These are phyloP conservation scores for Glomeris marginata DNA, from an alignment of 2,888 invertebrate species.

Conservation along the genomic window DNA sequence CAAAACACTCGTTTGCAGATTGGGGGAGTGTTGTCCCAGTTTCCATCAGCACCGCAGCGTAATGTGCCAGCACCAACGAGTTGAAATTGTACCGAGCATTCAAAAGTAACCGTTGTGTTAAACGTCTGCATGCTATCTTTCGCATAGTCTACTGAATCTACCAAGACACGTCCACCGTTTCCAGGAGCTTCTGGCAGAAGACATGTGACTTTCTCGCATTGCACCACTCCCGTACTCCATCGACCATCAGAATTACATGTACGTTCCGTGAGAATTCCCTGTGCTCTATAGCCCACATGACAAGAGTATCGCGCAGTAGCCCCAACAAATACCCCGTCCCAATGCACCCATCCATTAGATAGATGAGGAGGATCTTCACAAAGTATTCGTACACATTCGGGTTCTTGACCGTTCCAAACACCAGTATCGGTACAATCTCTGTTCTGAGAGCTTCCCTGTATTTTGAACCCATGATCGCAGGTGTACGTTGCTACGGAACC, in stretches of 20 bases:
- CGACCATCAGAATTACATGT: constrained; percentile 15
- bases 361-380: neutral
- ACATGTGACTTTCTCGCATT: constrained; percentile 19
- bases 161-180: constrained; percentile 12
- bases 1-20: constrained; percentile 33
- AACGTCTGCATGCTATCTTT: neutral
- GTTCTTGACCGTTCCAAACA: constrained; percentile 7
- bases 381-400: constrained; percentile 3
- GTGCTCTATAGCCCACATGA: constrained; percentile 14
- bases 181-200: constrained; percentile 12
- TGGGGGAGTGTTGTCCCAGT: constrained; percentile 35
- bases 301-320: constrained; percentile 8
- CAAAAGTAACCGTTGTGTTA: neutral
- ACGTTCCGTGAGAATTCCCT: constrained; percentile 11
- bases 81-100: constrained; percentile 21
- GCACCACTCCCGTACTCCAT: constrained; percentile 21
- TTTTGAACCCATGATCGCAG: constrained; percentile 14
- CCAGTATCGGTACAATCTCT: constrained; percentile 15
- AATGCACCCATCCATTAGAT: neutral
- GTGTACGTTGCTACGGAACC: constrained; percentile 4
- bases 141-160: neutral
- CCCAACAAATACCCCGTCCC: constrained; percentile 16
- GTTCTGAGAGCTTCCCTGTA: neutral
- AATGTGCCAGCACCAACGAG: constrained; percentile 22
- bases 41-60: constrained; percentile 36